phyloP scores from a whole-genome alignment of 2,797 vertebrate species.

The Xiphophorus birchmanni region DNA sequence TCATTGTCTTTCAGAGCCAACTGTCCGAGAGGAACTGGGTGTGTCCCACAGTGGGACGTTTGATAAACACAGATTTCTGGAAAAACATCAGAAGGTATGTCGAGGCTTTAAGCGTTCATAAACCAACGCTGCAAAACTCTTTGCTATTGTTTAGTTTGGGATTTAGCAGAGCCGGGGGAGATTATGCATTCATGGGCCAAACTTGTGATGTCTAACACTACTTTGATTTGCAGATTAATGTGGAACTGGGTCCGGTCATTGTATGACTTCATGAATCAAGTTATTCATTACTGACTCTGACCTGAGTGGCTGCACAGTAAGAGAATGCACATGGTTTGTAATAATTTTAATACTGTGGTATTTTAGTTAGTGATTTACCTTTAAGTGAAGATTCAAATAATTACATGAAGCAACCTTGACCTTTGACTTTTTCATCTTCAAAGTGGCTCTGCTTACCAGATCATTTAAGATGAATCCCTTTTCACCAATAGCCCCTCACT shows the following conservation, averaged over 20 bases:
- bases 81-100: conserved; percentile 36
- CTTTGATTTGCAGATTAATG: conserved; percentile 61
- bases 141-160: conserved; percentile 33
- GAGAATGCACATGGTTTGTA: conserved; percentile 29
- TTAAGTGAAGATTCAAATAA: not conserved
- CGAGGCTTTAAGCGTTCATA: conserved; percentile 10
- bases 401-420: not conserved
- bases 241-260: conserved; percentile 19
- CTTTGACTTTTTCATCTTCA: not conserved
- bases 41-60: conserved; percentile 43
- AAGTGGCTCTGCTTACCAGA: not conserved
- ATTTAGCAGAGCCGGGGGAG: conserved; percentile 38
- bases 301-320: conserved; percentile 16
- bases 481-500: not conserved
- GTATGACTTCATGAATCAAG: conserved; percentile 55
- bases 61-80: conserved; percentile 30
- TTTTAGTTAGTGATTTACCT: conserved; percentile 23
- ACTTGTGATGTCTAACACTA: conserved; percentile 41
- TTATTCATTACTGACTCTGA: conserved; percentile 40
- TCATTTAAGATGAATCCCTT: not conserved
- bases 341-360: conserved; percentile 23
- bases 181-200: conserved; percentile 44
- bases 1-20: conserved; percentile 29
- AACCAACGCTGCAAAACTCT: conserved; percentile 22
- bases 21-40: conserved; percentile 39